Evolutionary conservation across 2,797 vertebrate species (phyloP).

Genomic region (Necrosyrtes monachus): DNA sequence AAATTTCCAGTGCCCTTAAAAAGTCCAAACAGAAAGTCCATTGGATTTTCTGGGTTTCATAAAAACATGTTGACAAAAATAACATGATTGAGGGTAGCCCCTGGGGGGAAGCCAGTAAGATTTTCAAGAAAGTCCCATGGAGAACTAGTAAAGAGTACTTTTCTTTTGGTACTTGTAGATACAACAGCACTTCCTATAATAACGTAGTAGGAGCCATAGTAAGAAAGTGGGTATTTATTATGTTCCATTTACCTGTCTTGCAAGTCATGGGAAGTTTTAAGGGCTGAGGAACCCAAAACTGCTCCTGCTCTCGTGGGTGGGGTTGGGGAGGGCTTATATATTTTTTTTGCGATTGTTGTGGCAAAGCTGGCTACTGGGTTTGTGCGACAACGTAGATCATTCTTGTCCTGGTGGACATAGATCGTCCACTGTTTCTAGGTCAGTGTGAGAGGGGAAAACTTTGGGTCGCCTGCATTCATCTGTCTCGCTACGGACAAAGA

Average conservation of each 20-base stretch:
- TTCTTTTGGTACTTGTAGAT: not conserved
- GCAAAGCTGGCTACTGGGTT: not conserved
- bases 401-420: not conserved
- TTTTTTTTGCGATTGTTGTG: not conserved
- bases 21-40: not conserved
- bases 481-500: not conserved
- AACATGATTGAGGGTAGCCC: not conserved
- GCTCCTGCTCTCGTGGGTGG: not conserved
- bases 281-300: not conserved
- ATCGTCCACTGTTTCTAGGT: not conserved
- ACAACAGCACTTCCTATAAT: not conserved
- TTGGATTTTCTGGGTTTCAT: not conserved
- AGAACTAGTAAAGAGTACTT: not conserved
- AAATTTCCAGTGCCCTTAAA: not conserved
- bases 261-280: not conserved
- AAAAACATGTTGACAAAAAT: not conserved
- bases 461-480: not conserved
- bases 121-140: not conserved
- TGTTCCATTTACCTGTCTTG: not conserved
- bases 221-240: not conserved
- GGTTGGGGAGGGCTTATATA: not conserved
- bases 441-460: not conserved
- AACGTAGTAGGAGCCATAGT: not conserved
- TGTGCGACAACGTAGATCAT: accelerated
- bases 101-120: not conserved